These are phyloP conservation scores for Eretmocerus hayati DNA, from an alignment of 2,888 invertebrate species.

Conservation along the genomic window DNA sequence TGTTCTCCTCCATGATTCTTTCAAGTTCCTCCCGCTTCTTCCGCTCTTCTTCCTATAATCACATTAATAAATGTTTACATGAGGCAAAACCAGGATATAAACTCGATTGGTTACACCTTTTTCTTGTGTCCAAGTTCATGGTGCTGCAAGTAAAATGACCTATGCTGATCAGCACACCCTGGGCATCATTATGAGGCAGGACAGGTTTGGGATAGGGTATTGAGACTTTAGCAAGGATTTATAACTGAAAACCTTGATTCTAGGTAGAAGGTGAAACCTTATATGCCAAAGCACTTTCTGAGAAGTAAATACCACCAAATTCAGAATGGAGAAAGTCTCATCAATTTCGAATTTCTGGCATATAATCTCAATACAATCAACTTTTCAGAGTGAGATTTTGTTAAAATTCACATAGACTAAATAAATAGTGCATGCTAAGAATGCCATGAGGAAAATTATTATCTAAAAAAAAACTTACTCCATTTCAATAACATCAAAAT, in stretches of 20 bases:
- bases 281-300: too few relatives aligned
- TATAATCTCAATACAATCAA: too few relatives aligned
- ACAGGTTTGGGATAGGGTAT: conserved; percentile 20
- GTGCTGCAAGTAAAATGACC: conserved; percentile 39
- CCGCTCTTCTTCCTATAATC: conserved; percentile 91
- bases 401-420: too few relatives aligned
- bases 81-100: conserved; percentile 30
- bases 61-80: conserved; percentile 41
- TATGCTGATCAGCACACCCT: conserved; percentile 34
- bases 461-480: too few relatives aligned
- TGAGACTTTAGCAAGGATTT: conserved; percentile 14
- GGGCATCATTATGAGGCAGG: conserved; percentile 35
- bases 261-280: neutral
- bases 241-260: conserved; percentile 9
- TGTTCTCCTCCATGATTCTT: conserved; percentile 95
- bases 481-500: too few relatives aligned
- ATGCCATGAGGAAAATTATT: too few relatives aligned
- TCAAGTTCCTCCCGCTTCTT: conserved; percentile 93
- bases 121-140: conserved; percentile 35
- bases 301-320: too few relatives aligned
- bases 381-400: too few relatives aligned
- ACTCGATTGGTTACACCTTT: conserved; percentile 37
- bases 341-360: too few relatives aligned
- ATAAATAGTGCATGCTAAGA: too few relatives aligned
- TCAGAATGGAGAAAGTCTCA: too few relatives aligned